A percentile compares a stretch with the other conserved stretches of the same genome.
Conservation (phyloP, 1,140 invertebrate species). For the Tribolium madens region DNA sequence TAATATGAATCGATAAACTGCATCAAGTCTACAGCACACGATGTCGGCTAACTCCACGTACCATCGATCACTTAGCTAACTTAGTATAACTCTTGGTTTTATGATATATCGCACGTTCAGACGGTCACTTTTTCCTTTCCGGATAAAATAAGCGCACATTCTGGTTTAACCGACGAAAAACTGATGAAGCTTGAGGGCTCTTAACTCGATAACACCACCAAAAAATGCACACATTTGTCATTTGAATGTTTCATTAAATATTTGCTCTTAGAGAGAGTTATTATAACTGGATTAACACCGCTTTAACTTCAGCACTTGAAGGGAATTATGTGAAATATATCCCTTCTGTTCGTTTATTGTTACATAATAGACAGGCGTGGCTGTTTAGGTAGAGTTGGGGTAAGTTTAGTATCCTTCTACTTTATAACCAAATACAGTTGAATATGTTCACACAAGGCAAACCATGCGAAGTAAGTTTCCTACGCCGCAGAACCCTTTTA, state of each 20-base stretch:
- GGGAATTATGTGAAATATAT: neutral
- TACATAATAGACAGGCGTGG: conserved; percentile 25
- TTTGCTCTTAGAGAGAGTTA: neutral
- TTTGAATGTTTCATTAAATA: neutral
- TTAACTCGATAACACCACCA: neutral
- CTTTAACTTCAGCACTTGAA: neutral
- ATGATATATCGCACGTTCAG: conserved; percentile 26
- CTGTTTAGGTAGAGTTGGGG: conserved; percentile 14
- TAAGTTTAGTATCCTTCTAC: conserved; percentile 24
- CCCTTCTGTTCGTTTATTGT: conserved; percentile 2
- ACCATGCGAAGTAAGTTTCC: conserved; percentile 25
- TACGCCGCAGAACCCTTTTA: neutral
- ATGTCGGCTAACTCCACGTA: conserved; percentile 7
- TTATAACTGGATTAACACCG: neutral
- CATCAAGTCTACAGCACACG: neutral
- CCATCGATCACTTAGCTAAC: conserved; percentile 31
- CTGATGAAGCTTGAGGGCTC: neutral
- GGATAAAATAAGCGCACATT: neutral
- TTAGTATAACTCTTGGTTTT: conserved; percentile 8
- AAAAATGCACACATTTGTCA: neutral
- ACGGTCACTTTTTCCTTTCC: conserved; percentile 15
- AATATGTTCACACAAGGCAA: conserved; percentile 22
- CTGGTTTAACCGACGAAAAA: neutral
- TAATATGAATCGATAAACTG: conserved; percentile 12
- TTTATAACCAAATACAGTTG: conserved; percentile 24